Evolutionary conservation across 2,888 invertebrate species (phyloP).

Genomic region (Opisthograptis luteolata): DNA sequence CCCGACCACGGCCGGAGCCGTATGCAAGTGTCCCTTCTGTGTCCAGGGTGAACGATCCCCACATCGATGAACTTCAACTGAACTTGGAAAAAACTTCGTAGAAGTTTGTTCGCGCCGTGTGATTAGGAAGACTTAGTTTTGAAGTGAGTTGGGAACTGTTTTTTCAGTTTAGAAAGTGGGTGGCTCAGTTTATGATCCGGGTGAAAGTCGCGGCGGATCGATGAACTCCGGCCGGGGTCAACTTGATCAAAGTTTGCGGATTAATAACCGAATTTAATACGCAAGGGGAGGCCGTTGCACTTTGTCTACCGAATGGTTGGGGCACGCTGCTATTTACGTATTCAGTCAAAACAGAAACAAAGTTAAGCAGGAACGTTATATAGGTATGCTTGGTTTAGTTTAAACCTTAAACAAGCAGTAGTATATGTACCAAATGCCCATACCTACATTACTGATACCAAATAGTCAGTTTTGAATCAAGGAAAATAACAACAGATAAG

Average conservation of each 20-base stretch:
- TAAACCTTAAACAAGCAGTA: no score
- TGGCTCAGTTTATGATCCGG: constrained; percentile 84
- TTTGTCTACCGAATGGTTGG: constrained; percentile 45
- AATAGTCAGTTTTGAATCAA: no score
- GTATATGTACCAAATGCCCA: no score
- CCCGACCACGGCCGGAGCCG: constrained; percentile 64
- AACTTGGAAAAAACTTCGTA: constrained; percentile 81
- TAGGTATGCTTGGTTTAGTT: no score
- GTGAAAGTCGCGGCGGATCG: constrained; percentile 82
- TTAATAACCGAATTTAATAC: constrained; percentile 81
- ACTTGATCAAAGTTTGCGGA: constrained; percentile 79
- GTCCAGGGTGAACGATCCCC: constrained; percentile 79
- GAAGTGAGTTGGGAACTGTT: constrained; percentile 81
- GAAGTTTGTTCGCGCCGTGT: constrained; percentile 80
- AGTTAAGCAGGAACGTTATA: constrained; percentile 42
- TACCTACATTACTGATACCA: no score
- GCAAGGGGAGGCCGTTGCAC: constrained; percentile 65
- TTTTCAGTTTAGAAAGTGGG: constrained; percentile 84
- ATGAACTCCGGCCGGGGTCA: constrained; percentile 78
- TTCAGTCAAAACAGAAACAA: constrained; percentile 16
- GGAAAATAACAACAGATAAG: no score
- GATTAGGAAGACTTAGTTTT: constrained; percentile 84
- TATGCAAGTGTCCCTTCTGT: constrained; percentile 80
- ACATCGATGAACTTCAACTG: constrained; percentile 81
- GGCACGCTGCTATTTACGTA: constrained; percentile 17